These are phyloP conservation scores for Drosophila azteca DNA, from an alignment of 1,140 invertebrate species.

Conservation along the genomic window DNA sequence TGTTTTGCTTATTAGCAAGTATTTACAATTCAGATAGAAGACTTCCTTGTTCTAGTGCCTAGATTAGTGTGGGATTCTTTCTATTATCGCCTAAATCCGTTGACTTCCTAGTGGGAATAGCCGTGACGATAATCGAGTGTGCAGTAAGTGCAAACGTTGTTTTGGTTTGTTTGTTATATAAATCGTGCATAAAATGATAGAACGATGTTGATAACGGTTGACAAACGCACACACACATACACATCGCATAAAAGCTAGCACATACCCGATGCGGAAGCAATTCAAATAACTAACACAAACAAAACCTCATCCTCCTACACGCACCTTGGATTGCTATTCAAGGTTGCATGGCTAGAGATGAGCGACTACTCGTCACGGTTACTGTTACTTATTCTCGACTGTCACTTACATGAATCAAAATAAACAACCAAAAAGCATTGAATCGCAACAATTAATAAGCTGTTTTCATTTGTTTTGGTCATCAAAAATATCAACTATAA, in stretches of 20 bases:
- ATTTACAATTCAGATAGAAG: too few species aligned
- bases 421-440: not conserved
- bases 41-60: too few species aligned
- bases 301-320: constrained; percentile 21
- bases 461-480: too few species aligned
- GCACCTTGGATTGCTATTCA: constrained; percentile 57
- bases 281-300: constrained; percentile 14
- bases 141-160: not conserved
- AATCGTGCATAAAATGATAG: constrained; percentile 37
- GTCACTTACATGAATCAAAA: not conserved
- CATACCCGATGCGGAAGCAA: constrained; percentile 45
- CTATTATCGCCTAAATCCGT: too few species aligned
- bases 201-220: constrained; percentile 40
- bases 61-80: too few species aligned
- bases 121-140: not conserved
- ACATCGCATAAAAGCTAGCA: constrained; percentile 4
- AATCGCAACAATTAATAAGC: too few species aligned
- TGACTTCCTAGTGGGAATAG: too few species aligned
- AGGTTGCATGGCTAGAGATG: constrained; percentile 55
- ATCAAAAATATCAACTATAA: too few species aligned
- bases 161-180: constrained; percentile 53
- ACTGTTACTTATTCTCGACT: too few species aligned
- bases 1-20: too few species aligned
- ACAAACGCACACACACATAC: constrained; percentile 46
- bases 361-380: not conserved